These are phyloP conservation scores for Castor canadensis DNA, from an alignment of 2,113 vertebrate genomes.

Conservation along the genomic window DNA sequence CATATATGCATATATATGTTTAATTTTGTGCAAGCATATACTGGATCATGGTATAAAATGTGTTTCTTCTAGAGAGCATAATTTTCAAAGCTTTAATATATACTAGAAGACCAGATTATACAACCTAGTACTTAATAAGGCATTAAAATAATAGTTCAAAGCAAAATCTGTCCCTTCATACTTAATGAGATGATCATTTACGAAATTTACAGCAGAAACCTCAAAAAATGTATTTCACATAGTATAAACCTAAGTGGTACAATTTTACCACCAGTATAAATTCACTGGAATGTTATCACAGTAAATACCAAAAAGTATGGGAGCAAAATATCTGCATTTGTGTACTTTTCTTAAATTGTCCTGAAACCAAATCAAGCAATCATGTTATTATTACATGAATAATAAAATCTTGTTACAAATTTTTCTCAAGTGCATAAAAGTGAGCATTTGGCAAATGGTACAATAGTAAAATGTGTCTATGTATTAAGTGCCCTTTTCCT, in stretches of 20 bases:
- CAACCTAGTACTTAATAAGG: background rate
- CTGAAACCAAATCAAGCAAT: background rate
- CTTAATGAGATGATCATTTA: background rate
- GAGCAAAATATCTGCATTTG: constrained; percentile 5
- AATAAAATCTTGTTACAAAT: constrained; percentile 40
- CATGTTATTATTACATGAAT: background rate
- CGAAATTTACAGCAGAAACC: background rate
- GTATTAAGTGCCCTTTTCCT: background rate
- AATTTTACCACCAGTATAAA: constrained; percentile 21
- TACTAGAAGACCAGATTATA: background rate
- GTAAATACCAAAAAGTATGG: background rate
- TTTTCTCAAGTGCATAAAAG: background rate
- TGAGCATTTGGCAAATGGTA: background rate
- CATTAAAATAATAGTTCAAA: constrained; percentile 14
- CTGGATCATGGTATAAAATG: background rate
- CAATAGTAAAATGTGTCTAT: background rate
- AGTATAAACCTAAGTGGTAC: background rate
- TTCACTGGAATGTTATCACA: constrained; percentile 4
- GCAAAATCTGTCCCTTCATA: background rate
- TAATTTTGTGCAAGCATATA: background rate
- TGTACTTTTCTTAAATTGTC: background rate
- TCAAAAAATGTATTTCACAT: background rate
- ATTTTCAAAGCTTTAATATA: constrained; percentile 27
- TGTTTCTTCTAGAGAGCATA: background rate
- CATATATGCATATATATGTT: background rate